Conservation (phyloP, 1,140 invertebrate genomes). For the Carcinoscorpius rotundicauda region DNA sequence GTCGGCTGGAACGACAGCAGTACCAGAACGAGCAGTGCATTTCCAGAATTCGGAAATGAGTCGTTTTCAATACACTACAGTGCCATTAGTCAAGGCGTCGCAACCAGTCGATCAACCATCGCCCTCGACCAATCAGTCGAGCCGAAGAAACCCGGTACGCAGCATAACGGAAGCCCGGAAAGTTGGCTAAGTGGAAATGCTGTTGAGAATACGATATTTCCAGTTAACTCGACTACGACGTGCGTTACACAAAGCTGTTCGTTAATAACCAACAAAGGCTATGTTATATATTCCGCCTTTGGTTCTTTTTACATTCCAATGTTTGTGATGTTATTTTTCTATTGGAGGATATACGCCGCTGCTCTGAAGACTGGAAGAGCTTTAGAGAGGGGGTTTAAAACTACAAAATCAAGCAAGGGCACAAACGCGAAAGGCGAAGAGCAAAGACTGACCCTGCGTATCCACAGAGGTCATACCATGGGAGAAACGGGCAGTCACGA, state of each 20-base stretch:
- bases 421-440: conserved; percentile 45
- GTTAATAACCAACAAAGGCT: conserved; percentile 73
- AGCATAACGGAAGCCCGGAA: too few relatives aligned
- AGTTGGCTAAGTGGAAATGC: too few relatives aligned
- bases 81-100: neutral
- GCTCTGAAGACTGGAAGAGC: conserved; percentile 78
- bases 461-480: conserved; percentile 55
- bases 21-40: neutral
- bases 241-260: conserved; percentile 44
- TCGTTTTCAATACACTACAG: neutral
- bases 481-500: too few relatives aligned
- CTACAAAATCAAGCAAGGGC: conserved; percentile 51
- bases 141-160: too few relatives aligned
- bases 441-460: conserved; percentile 59
- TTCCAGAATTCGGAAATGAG: conserved; percentile 1
- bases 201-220: neutral
- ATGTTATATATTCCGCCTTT: conserved; percentile 71
- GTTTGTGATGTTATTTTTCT: conserved; percentile 93
- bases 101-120: neutral
- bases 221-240: conserved; percentile 13
- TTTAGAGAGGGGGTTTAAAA: conserved; percentile 67
- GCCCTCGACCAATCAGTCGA: too few relatives aligned
- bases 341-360: conserved; percentile 87
- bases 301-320: conserved; percentile 94
- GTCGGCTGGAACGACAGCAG: conserved; percentile 77